phyloP scores from a whole-genome alignment of 2,113 vertebrate species.

The Siniperca chuatsi region DNA sequence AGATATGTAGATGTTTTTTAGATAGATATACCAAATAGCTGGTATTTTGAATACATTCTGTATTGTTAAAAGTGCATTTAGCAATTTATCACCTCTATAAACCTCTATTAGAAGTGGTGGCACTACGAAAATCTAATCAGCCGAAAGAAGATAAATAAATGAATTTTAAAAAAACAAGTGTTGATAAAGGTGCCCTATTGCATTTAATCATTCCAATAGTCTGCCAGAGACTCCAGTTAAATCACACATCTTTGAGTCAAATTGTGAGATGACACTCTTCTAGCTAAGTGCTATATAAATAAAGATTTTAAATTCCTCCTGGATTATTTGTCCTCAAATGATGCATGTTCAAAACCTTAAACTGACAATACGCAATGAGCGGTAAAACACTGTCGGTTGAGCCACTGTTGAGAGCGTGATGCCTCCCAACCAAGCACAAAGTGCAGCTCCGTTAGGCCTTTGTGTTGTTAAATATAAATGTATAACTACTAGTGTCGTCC shows the following conservation, averaged over 20 bases:
- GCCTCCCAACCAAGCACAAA: slow-evolving; percentile 1
- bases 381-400: slow-evolving; percentile 16
- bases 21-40: too few relatives aligned
- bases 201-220: not conserved
- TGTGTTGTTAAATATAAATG: not conserved
- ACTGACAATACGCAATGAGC: slow-evolving; percentile 1
- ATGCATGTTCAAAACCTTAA: slow-evolving; percentile 22
- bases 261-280: not conserved
- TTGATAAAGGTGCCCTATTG: not conserved
- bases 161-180: not conserved
- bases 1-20: not conserved
- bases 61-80: not conserved
- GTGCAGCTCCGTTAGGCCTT: slow-evolving; percentile 16
- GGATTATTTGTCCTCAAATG: slow-evolving; percentile 49
- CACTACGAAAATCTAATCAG: not conserved
- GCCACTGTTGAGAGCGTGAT: not conserved
- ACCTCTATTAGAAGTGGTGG: too few relatives aligned
- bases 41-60: not conserved
- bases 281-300: too few relatives aligned
- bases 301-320: not conserved
- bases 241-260: not conserved
- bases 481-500: not conserved
- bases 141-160: not conserved
- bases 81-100: not conserved
- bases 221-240: slow-evolving; percentile 7